Evolutionary conservation across 2,888 invertebrate species (phyloP), one percentile per base, ranked within the genome.

Genomic region (Zele albiditarsus): DNA sequence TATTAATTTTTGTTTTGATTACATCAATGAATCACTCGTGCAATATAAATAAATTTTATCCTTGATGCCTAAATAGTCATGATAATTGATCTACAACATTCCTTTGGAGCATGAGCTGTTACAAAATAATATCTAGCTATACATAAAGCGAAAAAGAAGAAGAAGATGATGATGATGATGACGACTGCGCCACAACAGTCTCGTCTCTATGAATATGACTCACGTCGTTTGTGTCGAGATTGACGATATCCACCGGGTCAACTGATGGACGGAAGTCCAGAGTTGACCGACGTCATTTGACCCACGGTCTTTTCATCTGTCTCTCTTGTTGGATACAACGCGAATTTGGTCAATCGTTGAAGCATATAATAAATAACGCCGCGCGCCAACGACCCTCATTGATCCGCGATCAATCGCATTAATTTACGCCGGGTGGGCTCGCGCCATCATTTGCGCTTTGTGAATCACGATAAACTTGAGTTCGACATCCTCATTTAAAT

Each of bases 351-450:
- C 82, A 82, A 85, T 84, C 82, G 80, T 82, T 79, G 78, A 80
- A n/a, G 72, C 53, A 62, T 58, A 74, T 33, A 58, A 65, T 58
- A 31, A 68, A 38, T 58, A 71, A 75, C 63, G 75, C 72, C 66
- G 67, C 70, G 81, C 79, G 80, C 79, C 80, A 60, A 82, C 79
- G 84, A 85, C 84, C 85, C 85, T 84, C 83, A 88, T 88, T 88
- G 87, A 88, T 87, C 85, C 80, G 84, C 84, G 86, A 88, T 89
- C 88, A 87, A 89, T 88, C 88, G 84, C 81, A 87, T 88, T 87
- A 85, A 88, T 88, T 87, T 83, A 84, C 84, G 83, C 85, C 60
- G 70, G 70, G 60, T 70, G 70, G 70, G 70, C 70, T 70, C 70
- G 60, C 70, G 60, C 70, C 70, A 60, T 70, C 60, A 23, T 46